Evolutionary conservation across 2,113 vertebrate genomes (phyloP).

Genomic region (Cyanoderma ruficeps): DNA sequence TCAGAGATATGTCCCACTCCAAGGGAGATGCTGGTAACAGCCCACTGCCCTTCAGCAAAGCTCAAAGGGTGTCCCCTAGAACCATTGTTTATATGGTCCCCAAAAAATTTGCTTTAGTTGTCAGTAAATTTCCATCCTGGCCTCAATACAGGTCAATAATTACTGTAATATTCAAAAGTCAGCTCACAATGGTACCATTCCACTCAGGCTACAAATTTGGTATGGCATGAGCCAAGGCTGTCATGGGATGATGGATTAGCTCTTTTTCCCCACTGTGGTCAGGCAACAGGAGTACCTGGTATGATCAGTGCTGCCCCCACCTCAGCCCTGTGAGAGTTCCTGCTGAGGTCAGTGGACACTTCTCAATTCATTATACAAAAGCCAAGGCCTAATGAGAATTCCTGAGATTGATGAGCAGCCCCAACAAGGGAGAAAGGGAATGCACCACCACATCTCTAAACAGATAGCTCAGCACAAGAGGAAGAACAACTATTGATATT

Average conservation of each 20-base stretch:
- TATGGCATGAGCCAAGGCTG: not conserved
- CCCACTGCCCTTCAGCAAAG: fast-evolving
- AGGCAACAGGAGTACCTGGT: not conserved
- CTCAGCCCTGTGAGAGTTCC: not conserved
- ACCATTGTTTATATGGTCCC: not conserved
- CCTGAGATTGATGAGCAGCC: fast-evolving
- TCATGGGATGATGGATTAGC: not conserved
- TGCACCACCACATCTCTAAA: not conserved
- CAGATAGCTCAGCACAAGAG: not conserved
- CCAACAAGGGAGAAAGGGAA: not conserved
- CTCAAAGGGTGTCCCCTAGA: not conserved
- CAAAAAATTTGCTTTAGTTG: not conserved
- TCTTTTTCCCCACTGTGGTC: not conserved
- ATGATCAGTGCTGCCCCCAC: not conserved
- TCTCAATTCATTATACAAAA: not conserved
- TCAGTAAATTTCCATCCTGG: not conserved
- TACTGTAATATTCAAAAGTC: not conserved
- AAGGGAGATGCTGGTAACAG: not conserved
- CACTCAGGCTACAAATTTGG: not conserved
- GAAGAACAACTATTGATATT: not conserved
- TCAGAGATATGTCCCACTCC: not conserved
- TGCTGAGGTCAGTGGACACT: not conserved
- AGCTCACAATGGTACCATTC: not conserved
- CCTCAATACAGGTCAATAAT: not conserved
- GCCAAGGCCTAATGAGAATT: not conserved